Base-by-base conservation (phyloP, 2,797 vertebrate species). In the Artibeus jamaicensis region DNA sequence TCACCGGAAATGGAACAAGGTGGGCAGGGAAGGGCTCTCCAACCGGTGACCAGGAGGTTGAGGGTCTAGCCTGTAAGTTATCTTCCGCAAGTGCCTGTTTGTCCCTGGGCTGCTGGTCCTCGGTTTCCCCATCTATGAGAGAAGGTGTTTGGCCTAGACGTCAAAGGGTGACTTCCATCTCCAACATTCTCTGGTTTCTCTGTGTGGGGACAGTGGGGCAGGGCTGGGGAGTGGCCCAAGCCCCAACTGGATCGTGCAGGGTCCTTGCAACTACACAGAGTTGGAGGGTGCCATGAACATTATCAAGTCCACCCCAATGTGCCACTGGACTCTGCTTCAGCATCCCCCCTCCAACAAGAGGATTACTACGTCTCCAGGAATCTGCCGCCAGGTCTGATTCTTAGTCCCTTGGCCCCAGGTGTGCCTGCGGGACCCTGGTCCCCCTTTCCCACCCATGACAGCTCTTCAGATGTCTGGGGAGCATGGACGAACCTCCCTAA, bases 21-120 rank as follows among this genome's bases (percentile, higher is more conserved):
- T 8, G 6, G 29, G 39, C 21, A 21, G 2, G 34, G 37, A 39
- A 44, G 4, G 24, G 5, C 7, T 21, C 34, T 42, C 46, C 24
- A 15, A 32, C 19, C 26, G 3, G 76, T 0, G 0, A 22, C 39
- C 21, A 3, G 57, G 24, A 83, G 50, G 39, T 2, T 1, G 2
- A 32, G 65, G 26, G 53, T 82, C 37, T 67, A 46, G 59, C 67
- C 73, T 59, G 19, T 32, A 14, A n/a, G 76, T 12, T 55, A 50
- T 37, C 71, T 84, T 48, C 55, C 18, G 32, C 39, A n/a, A 57
- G 26, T 42, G 21, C 67, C 42, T n/a, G 24, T 55, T 55, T 6
- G 3, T 48, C 26, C 32, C 48, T 83, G 70, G 68, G 71, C 37
- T 46, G 16, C 76, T 11, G 24, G 55, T 12, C 42, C 70, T 89